A percentile compares a stretch with the other conserved stretches of the same genome.
These are phyloP conservation scores for Dorcus hopei DNA, from an alignment of 2,888 invertebrate species.

Conservation along the genomic window DNA sequence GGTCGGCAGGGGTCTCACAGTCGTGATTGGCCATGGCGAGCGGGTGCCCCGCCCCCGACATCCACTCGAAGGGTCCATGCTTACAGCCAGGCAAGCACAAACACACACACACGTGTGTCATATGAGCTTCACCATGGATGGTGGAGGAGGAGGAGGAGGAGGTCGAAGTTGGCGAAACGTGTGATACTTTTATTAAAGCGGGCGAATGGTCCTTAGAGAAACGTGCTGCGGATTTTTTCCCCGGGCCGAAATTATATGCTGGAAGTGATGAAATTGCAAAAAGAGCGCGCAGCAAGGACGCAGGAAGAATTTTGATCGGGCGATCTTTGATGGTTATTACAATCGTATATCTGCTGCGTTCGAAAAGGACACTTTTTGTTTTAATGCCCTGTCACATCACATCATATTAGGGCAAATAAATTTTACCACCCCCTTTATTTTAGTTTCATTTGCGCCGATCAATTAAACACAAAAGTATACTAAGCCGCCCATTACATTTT, in stretches of 20 bases:
- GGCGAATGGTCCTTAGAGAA: constrained; percentile 26
- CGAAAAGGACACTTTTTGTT: too few relatives aligned
- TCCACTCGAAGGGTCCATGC: constrained; percentile 9
- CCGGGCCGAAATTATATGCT: constrained; percentile 11
- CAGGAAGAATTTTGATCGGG: not conserved
- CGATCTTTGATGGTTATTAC: constrained; percentile 9
- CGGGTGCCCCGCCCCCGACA: constrained; percentile 9
- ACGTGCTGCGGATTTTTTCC: constrained; percentile 20
- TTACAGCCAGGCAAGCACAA: not conserved
- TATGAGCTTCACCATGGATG: constrained; percentile 12
- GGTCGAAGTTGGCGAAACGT: constrained; percentile 22
- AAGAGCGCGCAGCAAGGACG: not conserved
- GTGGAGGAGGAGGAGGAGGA: constrained; percentile 1
- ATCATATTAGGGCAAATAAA: too few relatives aligned
- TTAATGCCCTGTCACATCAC: too few relatives aligned
- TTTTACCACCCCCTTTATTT: too few relatives aligned
- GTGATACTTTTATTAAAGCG: constrained; percentile 28
- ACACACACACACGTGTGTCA: constrained; percentile 4
- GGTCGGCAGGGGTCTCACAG: constrained; percentile 28
- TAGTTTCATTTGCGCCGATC: too few relatives aligned
- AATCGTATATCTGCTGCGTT: constrained; percentile 3
- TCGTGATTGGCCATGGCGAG: constrained; percentile 25
- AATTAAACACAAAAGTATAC: too few relatives aligned
- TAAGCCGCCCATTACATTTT: too few relatives aligned
- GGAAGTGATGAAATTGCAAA: constrained; percentile 16